Conservation (phyloP, 30 jellyfish, hydroid and myxozoan species). For the Nemopilema nomurai region DNA sequence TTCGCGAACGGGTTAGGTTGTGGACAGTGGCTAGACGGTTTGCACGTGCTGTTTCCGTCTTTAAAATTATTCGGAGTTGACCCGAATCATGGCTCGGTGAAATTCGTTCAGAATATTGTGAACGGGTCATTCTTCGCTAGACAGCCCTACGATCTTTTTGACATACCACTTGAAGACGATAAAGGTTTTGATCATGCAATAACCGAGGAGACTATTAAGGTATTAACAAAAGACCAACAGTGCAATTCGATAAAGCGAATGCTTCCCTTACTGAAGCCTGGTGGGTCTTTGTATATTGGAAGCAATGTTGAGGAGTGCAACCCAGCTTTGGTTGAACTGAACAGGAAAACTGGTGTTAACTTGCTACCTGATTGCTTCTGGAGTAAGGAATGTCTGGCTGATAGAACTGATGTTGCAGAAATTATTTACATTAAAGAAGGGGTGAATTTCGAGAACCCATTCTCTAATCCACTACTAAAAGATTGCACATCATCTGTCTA, state of each 20-base stretch:
- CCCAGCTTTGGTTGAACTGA: slow-evolving; percentile 22
- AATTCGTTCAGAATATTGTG: slow-evolving; percentile 54
- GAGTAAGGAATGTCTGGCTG: slow-evolving; percentile 79
- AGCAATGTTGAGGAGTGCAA: slow-evolving; percentile 75
- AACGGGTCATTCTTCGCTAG: slow-evolving; percentile 82
- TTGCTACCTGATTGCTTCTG: slow-evolving; percentile 78
- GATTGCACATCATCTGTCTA: slow-evolving; percentile 82
- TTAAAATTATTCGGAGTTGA: slow-evolving; percentile 77
- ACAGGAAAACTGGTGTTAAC: slow-evolving; percentile 17
- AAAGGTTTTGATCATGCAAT: slow-evolving; percentile 87
- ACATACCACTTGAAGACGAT: slow-evolving; percentile 47
- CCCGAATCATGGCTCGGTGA: slow-evolving; percentile 68
- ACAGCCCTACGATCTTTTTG: slow-evolving; percentile 69
- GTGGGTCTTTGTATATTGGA: slow-evolving; percentile 96
- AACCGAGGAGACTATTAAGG: slow-evolving; percentile 54
- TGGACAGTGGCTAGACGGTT: slow-evolving; percentile 88
- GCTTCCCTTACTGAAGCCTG: slow-evolving; percentile 92
- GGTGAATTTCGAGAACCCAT: slow-evolving; percentile 8
- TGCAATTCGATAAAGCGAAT: slow-evolving; percentile 75
- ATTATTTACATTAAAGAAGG: slow-evolving; percentile 74
- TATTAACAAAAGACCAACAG: slow-evolving; percentile 62
- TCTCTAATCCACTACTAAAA: slow-evolving; percentile 36
- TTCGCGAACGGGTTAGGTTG: slow-evolving; percentile 93
- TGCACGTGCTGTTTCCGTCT: slow-evolving; percentile 60
- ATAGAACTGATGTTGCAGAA: slow-evolving; percentile 82